Percentiles rank a stretch among this genome's conserved stretches.
Evolutionary conservation across 2,113 vertebrate genomes (phyloP).

Genomic region (Centrocercus urophasianus): DNA sequence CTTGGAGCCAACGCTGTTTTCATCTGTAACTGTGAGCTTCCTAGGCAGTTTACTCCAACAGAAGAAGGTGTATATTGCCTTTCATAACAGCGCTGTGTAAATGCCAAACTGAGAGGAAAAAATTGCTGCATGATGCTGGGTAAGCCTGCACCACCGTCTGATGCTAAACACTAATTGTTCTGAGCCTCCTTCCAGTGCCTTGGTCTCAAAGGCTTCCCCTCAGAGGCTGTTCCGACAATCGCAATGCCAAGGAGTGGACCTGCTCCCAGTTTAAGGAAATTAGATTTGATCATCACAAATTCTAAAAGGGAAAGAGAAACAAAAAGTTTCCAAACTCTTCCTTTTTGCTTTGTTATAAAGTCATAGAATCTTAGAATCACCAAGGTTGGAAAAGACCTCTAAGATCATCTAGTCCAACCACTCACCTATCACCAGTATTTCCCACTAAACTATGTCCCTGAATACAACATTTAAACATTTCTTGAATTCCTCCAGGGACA

Average conservation of each 20-base stretch:
- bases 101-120: neutral
- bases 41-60: neutral
- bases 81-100: neutral
- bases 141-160: neutral
- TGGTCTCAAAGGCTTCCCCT: neutral
- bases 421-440: too few relatives aligned
- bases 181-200: neutral
- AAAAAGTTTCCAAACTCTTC: neutral
- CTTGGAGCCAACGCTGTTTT: neutral
- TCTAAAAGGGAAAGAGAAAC: neutral
- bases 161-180: neutral
- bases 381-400: too few relatives aligned
- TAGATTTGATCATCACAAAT: neutral
- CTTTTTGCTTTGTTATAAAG: too few relatives aligned
- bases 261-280: neutral
- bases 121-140: neutral
- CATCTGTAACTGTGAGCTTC: neutral
- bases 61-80: neutral
- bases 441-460: too few relatives aligned
- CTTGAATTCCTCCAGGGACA: too few relatives aligned
- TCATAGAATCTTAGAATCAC: too few relatives aligned
- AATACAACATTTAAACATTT: too few relatives aligned
- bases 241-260: neutral
- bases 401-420: too few relatives aligned
- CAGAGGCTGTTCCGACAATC: too few relatives aligned